Evolutionary conservation across 2,113 vertebrate species (phyloP).

Genomic region (Aleadryas rufinucha): DNA sequence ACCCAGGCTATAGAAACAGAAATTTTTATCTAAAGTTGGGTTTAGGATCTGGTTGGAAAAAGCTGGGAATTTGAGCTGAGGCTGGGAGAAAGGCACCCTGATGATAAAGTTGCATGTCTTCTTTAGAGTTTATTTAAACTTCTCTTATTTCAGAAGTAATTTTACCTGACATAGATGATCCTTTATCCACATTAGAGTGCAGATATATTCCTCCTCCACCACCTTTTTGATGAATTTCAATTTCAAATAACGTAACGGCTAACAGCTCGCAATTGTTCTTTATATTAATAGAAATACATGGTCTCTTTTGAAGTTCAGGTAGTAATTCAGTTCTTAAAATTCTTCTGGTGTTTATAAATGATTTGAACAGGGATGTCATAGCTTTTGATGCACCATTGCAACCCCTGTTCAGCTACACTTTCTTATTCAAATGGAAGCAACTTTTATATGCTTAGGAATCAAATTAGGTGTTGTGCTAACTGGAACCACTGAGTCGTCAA

Average conservation of each 20-base stretch:
- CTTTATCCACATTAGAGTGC: constrained; percentile 57
- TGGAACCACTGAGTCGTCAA: background rate
- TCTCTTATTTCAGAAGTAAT: constrained; percentile 34
- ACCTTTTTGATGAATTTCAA: constrained; percentile 63
- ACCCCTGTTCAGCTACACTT: background rate
- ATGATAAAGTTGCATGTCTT: background rate
- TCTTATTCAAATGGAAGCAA: constrained; percentile 1
- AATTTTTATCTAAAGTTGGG: background rate
- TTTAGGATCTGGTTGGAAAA: background rate
- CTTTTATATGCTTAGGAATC: background rate
- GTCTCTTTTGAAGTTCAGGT: constrained; percentile 48
- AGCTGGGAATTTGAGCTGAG: background rate
- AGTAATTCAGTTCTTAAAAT: constrained; percentile 56
- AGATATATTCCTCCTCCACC: constrained; percentile 69
- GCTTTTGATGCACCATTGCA: constrained; percentile 16
- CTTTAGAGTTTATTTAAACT: constrained; percentile 45
- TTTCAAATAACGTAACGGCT: constrained; percentile 54
- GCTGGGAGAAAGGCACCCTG: background rate
- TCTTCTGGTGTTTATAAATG: constrained; percentile 50
- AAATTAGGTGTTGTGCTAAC: background rate
- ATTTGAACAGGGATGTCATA: constrained; percentile 35
- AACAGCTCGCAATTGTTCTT: constrained; percentile 61
- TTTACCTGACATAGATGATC: constrained; percentile 19
- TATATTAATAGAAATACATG: constrained; percentile 62
- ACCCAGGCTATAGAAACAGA: background rate